A percentile compares a stretch with the other conserved stretches of the same genome.
phyloP scores from a whole-genome alignment of 2,888 invertebrate genomes.

The Cosmia pyralina region DNA sequence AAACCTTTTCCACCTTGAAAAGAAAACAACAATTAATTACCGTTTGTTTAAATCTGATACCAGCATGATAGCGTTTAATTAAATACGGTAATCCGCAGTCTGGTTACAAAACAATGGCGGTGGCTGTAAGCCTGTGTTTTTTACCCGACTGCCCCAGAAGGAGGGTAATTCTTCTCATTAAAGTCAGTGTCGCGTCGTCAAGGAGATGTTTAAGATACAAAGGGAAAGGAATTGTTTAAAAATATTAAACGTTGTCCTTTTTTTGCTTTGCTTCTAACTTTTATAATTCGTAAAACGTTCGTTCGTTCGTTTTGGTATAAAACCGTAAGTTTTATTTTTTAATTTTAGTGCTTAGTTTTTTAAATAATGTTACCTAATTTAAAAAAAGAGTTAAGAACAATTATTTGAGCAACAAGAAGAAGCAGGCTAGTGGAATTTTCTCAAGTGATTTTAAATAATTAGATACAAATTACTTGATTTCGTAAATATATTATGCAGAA shows the following conservation, averaged over 20 bases:
- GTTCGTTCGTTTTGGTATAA: not conserved
- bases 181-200: slow-evolving; percentile 52
- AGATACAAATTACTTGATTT: not conserved
- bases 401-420: not conserved
- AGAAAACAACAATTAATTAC: slow-evolving; percentile 56
- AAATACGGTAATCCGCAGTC: slow-evolving; percentile 68
- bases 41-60: slow-evolving; percentile 60
- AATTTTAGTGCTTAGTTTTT: not conserved
- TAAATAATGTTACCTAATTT: not conserved
- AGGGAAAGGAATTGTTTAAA: slow-evolving; percentile 13
- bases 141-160: not conserved
- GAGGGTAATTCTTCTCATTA: slow-evolving; percentile 46
- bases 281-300: not conserved
- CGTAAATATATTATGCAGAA: not conserved
- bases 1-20: slow-evolving; percentile 26
- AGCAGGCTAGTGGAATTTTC: too few relatives aligned
- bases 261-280: slow-evolving; percentile 3
- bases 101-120: slow-evolving; percentile 65
- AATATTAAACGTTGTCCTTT: slow-evolving; percentile 7
- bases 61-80: slow-evolving; percentile 69
- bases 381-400: not conserved
- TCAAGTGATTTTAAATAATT: not conserved
- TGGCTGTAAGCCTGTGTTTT: slow-evolving; percentile 47
- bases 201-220: slow-evolving; percentile 30
- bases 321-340: not conserved